Evolutionary conservation across 2,888 invertebrate species (phyloP).

Genomic region (Trachelus tabidus): DNA sequence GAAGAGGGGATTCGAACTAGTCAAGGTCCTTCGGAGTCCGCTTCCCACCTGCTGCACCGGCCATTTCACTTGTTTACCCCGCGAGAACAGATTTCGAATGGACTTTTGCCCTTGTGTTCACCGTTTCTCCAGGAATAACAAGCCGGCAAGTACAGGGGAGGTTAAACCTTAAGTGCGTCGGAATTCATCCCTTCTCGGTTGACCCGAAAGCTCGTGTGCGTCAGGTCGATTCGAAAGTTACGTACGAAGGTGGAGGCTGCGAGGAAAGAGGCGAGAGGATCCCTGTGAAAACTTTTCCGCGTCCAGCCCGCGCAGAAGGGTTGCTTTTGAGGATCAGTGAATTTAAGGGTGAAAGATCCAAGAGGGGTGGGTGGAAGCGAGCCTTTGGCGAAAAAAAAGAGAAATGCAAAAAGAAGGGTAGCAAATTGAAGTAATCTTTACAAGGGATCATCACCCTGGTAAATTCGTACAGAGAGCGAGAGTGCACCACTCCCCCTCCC

Average conservation of each 20-base stretch:
- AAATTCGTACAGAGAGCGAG: neutral
- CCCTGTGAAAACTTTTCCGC: neutral
- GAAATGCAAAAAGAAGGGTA: neutral
- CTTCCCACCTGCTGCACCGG: constrained; percentile 7
- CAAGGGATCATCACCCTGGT: neutral
- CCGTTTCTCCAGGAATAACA: neutral
- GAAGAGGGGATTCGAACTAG: neutral
- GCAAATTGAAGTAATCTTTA: neutral
- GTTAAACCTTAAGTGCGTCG: too few relatives aligned
- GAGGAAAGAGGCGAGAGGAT: neutral
- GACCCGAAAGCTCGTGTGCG: too few relatives aligned
- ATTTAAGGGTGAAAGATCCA: neutral
- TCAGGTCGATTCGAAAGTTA: neutral
- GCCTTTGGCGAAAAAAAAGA: neutral
- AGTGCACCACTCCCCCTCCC: neutral
- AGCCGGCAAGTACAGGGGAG: neutral
- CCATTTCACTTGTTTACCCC: constrained; percentile 10
- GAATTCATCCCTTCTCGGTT: too few relatives aligned
- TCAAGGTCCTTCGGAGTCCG: constrained; percentile 10
- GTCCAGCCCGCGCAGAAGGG: neutral
- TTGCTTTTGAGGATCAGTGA: neutral
- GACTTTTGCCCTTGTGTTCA: neutral
- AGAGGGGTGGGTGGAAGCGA: neutral
- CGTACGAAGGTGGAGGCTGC: neutral
- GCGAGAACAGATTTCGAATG: neutral